Base-by-base conservation (phyloP, 2,113 vertebrate species). In the Chaetura pelagica region DNA sequence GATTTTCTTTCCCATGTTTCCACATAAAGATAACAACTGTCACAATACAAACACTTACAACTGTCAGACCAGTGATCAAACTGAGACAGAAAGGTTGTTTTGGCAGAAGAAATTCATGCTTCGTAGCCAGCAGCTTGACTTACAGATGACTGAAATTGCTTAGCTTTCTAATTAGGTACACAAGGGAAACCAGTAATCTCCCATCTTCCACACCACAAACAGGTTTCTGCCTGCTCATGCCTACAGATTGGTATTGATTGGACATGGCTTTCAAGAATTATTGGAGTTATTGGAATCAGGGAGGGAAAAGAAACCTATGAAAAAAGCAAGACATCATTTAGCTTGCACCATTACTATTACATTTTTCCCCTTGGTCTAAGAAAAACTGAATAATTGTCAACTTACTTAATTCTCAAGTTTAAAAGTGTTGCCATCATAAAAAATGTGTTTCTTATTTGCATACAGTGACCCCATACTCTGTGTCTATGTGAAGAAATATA, bases 261-360 rank as follows among this genome's bases (percentile, higher is more conserved):
- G 71, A 77, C 32, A 32, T 1, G 1, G 84, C 84, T 57, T 46
- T n/a, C 74, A 40, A 12, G 42, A 78, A 29, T 3, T 22, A 35
- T 0, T 20, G 57, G 23, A 78, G 32, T 3, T 22, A 35, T 0
- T 20, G 57, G 23, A 44, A 16, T 57, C 0, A 26, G 29, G 20
- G 20, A 91, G 22, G 21, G 15, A 40, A 71, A 29, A 55, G 23
- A 6, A 66, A 84, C 32, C 11, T 9, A 10, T 10, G 29, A 48
- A 57, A 59, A 74, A 44, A 26, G 58, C 42, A 69, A 9, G 34
- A 26, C 2, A 0, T 11, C 59, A 4, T 35, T 40, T 14, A 54
- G 58, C 72, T 86, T 44, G 21, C 67, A 93, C 32, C n/a, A 38
- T 23, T n/a, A 54, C 63, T 49, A 19, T 4, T 29, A 32, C 23